Evolutionary conservation across 2,888 invertebrate genomes (phyloP), one percentile per base, ranked within the genome.

Genomic region (Xylocampa areola): DNA sequence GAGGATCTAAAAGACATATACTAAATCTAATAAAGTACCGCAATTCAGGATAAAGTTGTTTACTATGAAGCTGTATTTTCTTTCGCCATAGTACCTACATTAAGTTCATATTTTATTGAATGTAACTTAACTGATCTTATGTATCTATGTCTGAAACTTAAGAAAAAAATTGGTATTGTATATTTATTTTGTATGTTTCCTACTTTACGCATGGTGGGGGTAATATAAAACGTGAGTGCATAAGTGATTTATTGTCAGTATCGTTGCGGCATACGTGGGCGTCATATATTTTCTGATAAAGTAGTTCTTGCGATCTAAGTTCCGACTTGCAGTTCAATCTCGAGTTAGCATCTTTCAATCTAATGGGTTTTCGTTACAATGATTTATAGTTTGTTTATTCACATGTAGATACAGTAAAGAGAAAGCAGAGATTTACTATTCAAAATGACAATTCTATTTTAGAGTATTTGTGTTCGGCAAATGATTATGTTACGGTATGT

Each of bases 321-420:
- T 69, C 61, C 66, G 59, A 77, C 73, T 76, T 70, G 73, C 76
- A 76, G 77, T 79, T 82, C 81, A 82, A 84, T 84, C 81, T 82
- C 57, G 50, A 73, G 75, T 68, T 59, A 66, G 76, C 77, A 81
- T 84, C 83, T 82, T 76, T 77, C 77, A 76, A 79, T 86, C 73
- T 82, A 86, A 86, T 85, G 80, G 82, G 66, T 81, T 73, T 81
- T 77, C 71, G 78, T 80, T 73, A 57, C 66, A 57, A 77, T 86
- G 85, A 86, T 86, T 81, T 85, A 88, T 79, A 72, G 68, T 84
- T 84, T 87, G 85, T 87, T 87, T 87, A 82, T 83, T 76, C 73
- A 69, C 66, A 66, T 67, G 68, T 68, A n/a, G n/a, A n/a, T n/a
- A 73, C 68, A 77, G 75, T 78, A 76, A 73, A 73, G 79, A 74